A percentile compares a stretch with the other conserved stretches of the same genome.
These are phyloP conservation scores for Peromyscus melanophrys DNA, from an alignment of 2,797 vertebrate genomes.

Conservation along the genomic window DNA sequence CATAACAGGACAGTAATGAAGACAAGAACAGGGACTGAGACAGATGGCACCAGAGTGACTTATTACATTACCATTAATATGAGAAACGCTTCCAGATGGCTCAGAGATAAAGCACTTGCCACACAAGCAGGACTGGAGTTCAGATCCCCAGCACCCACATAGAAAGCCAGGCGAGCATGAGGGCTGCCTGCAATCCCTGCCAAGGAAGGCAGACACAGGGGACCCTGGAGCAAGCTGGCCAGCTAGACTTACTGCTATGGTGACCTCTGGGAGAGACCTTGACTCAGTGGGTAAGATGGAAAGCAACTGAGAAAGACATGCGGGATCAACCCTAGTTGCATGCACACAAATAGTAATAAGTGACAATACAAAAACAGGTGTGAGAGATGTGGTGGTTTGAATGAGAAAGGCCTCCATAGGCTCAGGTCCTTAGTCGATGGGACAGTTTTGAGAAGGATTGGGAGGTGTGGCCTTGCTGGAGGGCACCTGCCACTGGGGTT, in stretches of 20 bases:
- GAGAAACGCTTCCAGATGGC: background rate
- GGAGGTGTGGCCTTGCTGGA: background rate
- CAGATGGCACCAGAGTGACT: background rate
- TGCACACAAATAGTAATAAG: background rate
- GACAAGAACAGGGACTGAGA: background rate
- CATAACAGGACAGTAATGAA: background rate
- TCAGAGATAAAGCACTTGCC: background rate
- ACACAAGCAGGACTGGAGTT: background rate
- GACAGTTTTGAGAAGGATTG: background rate
- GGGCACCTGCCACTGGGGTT: background rate
- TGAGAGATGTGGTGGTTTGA: background rate
- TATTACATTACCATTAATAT: background rate
- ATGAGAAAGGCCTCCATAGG: background rate
- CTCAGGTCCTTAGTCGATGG: background rate
- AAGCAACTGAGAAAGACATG: background rate
- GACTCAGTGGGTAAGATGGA: background rate
- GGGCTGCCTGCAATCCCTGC: background rate
- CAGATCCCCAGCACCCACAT: background rate
- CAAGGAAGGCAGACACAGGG: background rate
- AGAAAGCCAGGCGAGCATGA: background rate
- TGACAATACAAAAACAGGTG: no score
- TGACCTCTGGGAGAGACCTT: background rate
- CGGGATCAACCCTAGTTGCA: background rate
- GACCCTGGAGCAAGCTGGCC: background rate
- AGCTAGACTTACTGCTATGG: background rate